Evolutionary conservation across 2,113 vertebrate species (phyloP).

Genomic region (Myodes glareolus): DNA sequence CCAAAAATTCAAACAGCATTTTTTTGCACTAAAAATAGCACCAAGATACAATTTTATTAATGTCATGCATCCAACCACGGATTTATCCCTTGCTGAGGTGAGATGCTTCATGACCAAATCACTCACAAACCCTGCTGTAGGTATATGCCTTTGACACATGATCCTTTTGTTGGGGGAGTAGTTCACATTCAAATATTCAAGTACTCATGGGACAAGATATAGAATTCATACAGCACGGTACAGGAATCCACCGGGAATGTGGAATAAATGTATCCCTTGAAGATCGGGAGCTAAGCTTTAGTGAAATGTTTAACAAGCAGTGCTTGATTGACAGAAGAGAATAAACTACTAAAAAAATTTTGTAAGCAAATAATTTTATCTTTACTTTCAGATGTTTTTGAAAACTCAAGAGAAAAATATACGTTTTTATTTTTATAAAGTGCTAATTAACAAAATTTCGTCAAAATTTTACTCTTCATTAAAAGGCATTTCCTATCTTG

Average conservation of each 20-base stretch:
- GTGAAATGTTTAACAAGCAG: slow-evolving; percentile 56
- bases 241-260: background rate
- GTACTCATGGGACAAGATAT: background rate
- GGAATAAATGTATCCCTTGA: background rate
- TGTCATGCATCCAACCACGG: background rate
- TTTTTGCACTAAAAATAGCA: slow-evolving; percentile 65
- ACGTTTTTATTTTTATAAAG: slow-evolving; percentile 57
- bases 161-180: background rate
- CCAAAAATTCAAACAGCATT: slow-evolving; percentile 35
- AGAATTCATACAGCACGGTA: no score
- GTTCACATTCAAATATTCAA: background rate
- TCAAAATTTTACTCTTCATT: slow-evolving; percentile 77
- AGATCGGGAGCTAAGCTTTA: slow-evolving; percentile 23
- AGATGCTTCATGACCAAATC: background rate
- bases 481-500: slow-evolving; percentile 80
- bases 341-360: slow-evolving; percentile 61
- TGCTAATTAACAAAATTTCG: background rate
- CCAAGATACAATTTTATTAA: slow-evolving; percentile 27
- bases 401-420: slow-evolving; percentile 76
- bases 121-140: background rate
- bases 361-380: slow-evolving; percentile 58
- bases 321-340: slow-evolving; percentile 59
- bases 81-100: background rate
- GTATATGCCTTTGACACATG: background rate
- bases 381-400: slow-evolving; percentile 28